Evolutionary conservation across 2,113 vertebrate genomes (phyloP).

Genomic region (Mesoclemmys tuberculata): DNA sequence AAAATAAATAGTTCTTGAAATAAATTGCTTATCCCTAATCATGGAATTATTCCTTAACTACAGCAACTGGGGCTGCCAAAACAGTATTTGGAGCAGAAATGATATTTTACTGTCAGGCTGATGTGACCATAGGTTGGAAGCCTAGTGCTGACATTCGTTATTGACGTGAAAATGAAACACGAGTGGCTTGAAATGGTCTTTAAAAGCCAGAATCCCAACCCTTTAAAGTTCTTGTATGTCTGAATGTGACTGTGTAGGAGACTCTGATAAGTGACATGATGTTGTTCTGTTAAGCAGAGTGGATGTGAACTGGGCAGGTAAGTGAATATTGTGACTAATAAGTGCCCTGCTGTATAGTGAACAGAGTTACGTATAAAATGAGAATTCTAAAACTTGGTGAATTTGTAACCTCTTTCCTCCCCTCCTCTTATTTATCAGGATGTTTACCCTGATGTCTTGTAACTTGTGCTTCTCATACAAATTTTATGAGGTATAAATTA

Average conservation of each 20-base stretch:
- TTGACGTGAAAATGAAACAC: accelerated
- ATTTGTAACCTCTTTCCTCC: neutral
- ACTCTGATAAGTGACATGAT: accelerated
- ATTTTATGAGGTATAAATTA: neutral
- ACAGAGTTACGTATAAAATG: neutral
- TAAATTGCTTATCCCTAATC: neutral
- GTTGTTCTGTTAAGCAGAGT: neutral
- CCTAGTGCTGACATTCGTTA: neutral
- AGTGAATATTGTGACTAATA: neutral
- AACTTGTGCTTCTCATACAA: neutral
- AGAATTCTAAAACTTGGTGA: neutral
- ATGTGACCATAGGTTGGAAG: neutral
- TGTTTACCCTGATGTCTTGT: neutral
- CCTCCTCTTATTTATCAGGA: neutral
- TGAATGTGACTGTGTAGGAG: neutral
- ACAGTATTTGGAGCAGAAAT: neutral
- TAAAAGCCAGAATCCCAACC: neutral
- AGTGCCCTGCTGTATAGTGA: neutral
- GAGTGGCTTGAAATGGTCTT: neutral
- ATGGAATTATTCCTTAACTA: neutral
- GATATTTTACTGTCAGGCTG: neutral
- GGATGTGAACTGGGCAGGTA: accelerated
- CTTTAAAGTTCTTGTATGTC: neutral
- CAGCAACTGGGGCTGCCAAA: neutral
- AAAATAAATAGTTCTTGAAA: neutral